These are phyloP conservation scores for Hirundichthys speculiger DNA, from an alignment of 2,113 vertebrate species.

Conservation along the genomic window DNA sequence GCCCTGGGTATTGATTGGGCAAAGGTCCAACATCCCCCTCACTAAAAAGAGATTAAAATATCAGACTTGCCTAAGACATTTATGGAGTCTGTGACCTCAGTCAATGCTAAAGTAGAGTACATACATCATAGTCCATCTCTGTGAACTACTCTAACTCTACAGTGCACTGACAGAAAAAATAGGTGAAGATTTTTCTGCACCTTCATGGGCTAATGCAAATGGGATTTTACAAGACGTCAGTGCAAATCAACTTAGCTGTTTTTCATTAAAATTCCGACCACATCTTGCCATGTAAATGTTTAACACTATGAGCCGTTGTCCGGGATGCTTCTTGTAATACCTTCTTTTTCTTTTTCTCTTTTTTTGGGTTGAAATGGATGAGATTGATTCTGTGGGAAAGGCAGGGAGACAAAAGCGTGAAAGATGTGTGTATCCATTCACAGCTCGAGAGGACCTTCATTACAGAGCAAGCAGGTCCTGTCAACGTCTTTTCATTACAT, in stretches of 20 bases:
- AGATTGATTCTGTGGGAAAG: conserved; percentile 75
- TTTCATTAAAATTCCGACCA: conserved; percentile 72
- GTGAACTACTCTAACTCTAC: conserved; percentile 61
- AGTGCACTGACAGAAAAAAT: conserved; percentile 62
- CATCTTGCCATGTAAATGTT: conserved; percentile 63
- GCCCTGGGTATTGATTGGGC: conserved; percentile 79
- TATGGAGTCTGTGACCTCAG: conserved; percentile 83
- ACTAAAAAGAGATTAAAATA: conserved; percentile 83
- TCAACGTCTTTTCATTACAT: conserved; percentile 80
- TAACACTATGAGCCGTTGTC: conserved; percentile 54
- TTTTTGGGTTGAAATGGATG: conserved; percentile 64
- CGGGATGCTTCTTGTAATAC: conserved; percentile 59
- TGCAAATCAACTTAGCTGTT: conserved; percentile 60
- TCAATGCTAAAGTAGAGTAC: conserved; percentile 80
- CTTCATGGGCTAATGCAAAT: conserved; percentile 31
- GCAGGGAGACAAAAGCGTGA: conserved; percentile 72
- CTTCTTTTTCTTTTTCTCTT: conserved; percentile 36
- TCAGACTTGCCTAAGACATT: conserved; percentile 81
- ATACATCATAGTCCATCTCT: conserved; percentile 83
- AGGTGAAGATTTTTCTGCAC: conserved; percentile 44
- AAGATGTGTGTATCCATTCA: conserved; percentile 75
- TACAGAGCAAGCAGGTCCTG: conserved; percentile 79
- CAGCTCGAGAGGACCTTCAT: conserved; percentile 76
- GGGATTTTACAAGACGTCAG: conserved; percentile 27
- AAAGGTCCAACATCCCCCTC: conserved; percentile 77